These are phyloP conservation scores for Himalopsyche japonica DNA, from an alignment of 2,888 invertebrate genomes.

Conservation along the genomic window DNA sequence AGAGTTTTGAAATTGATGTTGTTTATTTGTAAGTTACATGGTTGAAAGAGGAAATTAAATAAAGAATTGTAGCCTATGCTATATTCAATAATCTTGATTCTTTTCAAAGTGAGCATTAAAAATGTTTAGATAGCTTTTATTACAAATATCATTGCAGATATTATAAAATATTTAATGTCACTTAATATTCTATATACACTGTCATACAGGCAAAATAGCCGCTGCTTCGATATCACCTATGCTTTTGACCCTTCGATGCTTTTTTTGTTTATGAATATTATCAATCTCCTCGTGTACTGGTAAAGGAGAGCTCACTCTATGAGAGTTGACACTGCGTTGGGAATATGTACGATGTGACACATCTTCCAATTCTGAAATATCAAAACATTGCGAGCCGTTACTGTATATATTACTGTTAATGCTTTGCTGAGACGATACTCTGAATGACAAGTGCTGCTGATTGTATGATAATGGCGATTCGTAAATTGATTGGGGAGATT, in stretches of 20 bases:
- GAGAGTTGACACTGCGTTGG: constrained; percentile 54
- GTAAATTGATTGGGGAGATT: constrained; percentile 46
- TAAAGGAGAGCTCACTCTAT: constrained; percentile 57
- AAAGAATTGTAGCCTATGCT: too few relatives aligned
- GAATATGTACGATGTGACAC: constrained; percentile 50
- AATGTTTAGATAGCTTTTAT: too few relatives aligned
- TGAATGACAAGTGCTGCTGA: constrained; percentile 39
- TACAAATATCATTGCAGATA: neutral
- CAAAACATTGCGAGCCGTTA: constrained; percentile 38
- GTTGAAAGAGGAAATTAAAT: too few relatives aligned
- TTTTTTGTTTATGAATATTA: constrained; percentile 55
- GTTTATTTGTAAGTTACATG: too few relatives aligned
- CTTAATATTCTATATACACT: neutral
- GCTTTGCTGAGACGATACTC: constrained; percentile 39
- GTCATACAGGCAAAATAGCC: constrained; percentile 52
- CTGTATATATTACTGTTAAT: constrained; percentile 40
- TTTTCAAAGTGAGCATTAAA: too few relatives aligned
- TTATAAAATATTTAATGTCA: neutral
- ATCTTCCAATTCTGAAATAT: constrained; percentile 34
- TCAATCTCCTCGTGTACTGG: constrained; percentile 57
- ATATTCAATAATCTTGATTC: neutral
- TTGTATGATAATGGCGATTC: constrained; percentile 48
- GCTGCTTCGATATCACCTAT: constrained; percentile 74
- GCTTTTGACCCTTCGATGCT: constrained; percentile 71
- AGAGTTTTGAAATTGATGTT: too few relatives aligned